phyloP scores from a whole-genome alignment of 2,797 vertebrate species.

The Sebastes wilsoni region DNA sequence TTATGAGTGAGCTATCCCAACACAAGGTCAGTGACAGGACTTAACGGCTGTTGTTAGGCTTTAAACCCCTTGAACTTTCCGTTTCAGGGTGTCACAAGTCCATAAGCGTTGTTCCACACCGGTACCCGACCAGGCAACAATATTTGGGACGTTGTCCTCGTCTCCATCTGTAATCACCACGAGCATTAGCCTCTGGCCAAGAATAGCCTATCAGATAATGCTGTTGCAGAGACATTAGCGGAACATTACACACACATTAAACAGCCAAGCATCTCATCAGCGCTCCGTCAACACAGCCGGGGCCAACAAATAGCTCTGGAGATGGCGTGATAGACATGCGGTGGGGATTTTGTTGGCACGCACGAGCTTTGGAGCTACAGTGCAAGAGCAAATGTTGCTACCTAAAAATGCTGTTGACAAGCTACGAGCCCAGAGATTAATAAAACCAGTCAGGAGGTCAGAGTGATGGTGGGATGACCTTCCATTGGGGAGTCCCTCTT shows the following conservation, averaged over 20 bases:
- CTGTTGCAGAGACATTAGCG: conserved; percentile 68
- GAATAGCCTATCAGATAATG: conserved; percentile 77
- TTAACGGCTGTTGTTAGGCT: conserved; percentile 37
- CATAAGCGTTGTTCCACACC: conserved; percentile 23
- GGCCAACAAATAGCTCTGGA: conserved; percentile 56
- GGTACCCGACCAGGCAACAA: conserved; percentile 42
- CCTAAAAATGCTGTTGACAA: conserved; percentile 69
- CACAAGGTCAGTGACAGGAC: conserved; percentile 34
- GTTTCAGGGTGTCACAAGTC: conserved; percentile 26
- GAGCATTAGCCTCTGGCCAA: conserved; percentile 53
- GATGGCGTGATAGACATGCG: conserved; percentile 51
- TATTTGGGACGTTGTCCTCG: conserved; percentile 54
- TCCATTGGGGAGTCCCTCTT: not conserved
- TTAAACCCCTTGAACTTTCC: conserved; percentile 54
- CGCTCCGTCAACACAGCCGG: conserved; percentile 52
- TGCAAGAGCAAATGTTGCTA: conserved; percentile 51
- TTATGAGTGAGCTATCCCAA: not conserved
- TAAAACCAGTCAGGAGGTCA: conserved; percentile 30
- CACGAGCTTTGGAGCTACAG: conserved; percentile 28
- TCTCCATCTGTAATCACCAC: conserved; percentile 56
- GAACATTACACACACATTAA: conserved; percentile 74
- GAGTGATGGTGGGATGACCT: conserved; percentile 26
- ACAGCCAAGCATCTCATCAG: conserved; percentile 64
- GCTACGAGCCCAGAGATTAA: conserved; percentile 24
- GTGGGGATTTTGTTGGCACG: conserved; percentile 43